These are phyloP conservation scores for Marmota monax DNA, from an alignment of 2,113 vertebrate genomes.

Conservation along the genomic window DNA sequence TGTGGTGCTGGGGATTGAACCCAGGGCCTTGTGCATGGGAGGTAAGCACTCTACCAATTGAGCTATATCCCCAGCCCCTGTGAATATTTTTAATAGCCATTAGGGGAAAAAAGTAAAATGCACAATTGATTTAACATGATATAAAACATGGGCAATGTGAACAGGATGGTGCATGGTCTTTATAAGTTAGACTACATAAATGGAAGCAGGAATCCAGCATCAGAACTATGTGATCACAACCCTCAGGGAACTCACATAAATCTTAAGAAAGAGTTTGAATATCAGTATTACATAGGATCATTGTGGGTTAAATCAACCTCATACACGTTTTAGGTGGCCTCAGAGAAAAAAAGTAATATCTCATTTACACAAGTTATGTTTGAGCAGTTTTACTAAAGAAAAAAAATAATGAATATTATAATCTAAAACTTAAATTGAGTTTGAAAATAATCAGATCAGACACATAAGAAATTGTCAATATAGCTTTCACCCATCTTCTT, in stretches of 20 bases:
- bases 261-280: not conserved
- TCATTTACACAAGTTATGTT: not conserved
- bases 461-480: not conserved
- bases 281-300: not conserved
- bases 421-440: slow-evolving; percentile 38
- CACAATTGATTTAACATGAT: not conserved
- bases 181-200: not conserved
- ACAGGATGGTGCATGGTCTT: not conserved
- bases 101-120: not conserved
- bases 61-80: not conserved
- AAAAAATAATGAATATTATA: not conserved
- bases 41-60: too few relatives aligned
- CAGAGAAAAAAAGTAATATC: not conserved
- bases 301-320: not conserved
- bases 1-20: too few relatives aligned
- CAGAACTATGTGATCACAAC: not conserved
- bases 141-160: not conserved
- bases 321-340: not conserved
- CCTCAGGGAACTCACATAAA: not conserved
- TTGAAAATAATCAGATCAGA: slow-evolving; percentile 44
- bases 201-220: not conserved
- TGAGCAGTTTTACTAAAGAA: not conserved
- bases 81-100: not conserved
- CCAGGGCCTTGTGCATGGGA: too few relatives aligned
- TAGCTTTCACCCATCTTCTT: not conserved